Evolutionary conservation across 2,888 invertebrate genomes (phyloP).

Genomic region (Callyntrura sp.): DNA sequence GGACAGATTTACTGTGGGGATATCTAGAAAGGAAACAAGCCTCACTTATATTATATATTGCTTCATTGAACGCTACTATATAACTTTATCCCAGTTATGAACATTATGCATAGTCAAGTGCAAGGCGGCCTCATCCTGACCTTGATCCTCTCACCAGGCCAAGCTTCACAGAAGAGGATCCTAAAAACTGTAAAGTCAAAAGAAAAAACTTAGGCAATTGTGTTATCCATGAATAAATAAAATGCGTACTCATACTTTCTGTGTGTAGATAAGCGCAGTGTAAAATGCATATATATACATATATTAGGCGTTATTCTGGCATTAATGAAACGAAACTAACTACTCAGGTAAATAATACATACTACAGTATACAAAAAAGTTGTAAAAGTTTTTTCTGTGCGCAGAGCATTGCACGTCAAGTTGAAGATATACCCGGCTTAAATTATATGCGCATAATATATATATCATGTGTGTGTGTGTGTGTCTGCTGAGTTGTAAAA

Average conservation of each 20-base stretch:
- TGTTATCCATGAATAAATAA: conserved; percentile 27
- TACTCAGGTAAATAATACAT: background rate
- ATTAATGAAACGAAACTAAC: background rate
- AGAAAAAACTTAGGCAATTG: background rate
- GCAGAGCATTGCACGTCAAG: conserved; percentile 37
- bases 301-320: background rate
- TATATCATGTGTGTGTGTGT: conserved; percentile 24
- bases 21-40: background rate
- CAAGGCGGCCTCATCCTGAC: conserved; percentile 74
- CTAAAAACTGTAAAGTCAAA: conserved; percentile 31
- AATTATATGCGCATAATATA: no score
- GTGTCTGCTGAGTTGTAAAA: conserved; percentile 60
- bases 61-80: background rate
- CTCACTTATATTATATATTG: background rate
- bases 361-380: background rate
- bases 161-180: conserved; percentile 42
- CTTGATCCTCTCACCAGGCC: conserved; percentile 79
- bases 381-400: conserved; percentile 1
- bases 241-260: background rate
- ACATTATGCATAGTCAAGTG: conserved; percentile 50
- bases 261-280: background rate
- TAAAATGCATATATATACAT: no score
- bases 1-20: background rate
- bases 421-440: background rate
- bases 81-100: conserved; percentile 14